Evolutionary conservation across 2,113 vertebrate genomes (phyloP).

Genomic region (Bothrops jararaca): DNA sequence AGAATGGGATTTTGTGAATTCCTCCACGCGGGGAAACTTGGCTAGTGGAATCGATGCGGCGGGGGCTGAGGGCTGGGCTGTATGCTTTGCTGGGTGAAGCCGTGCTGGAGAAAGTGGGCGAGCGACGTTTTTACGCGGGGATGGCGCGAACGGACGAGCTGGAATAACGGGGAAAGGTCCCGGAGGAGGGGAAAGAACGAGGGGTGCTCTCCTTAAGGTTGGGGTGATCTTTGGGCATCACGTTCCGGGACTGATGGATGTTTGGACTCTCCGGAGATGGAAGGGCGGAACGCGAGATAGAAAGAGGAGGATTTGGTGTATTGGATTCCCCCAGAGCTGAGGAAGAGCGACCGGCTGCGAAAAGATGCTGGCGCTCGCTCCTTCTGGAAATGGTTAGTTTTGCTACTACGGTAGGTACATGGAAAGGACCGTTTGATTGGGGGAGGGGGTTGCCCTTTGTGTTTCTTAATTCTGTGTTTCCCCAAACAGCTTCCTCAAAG

Average conservation of each 20-base stretch:
- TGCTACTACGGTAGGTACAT: background rate
- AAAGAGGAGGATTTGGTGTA: background rate
- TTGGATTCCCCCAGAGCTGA: background rate
- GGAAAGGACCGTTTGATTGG: background rate
- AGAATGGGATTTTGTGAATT: too few species aligned
- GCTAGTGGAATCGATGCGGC: background rate
- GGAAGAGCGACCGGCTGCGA: background rate
- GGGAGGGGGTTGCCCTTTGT: background rate
- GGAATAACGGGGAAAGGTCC: background rate
- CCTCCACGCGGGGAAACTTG: background rate
- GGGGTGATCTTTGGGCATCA: background rate
- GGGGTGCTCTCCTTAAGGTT: background rate
- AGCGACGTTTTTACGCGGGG: background rate
- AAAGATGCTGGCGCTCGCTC: background rate
- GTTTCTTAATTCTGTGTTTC: background rate
- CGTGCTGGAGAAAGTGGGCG: background rate
- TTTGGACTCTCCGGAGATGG: background rate
- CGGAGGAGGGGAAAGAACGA: background rate
- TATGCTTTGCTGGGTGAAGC: background rate
- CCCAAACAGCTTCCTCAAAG: background rate
- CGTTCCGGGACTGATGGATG: background rate
- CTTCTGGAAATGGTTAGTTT: background rate
- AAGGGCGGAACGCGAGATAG: background rate
- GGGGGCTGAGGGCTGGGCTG: background rate
- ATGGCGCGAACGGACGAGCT: background rate